These are phyloP conservation scores for Alectura lathami DNA, from an alignment of 2,113 vertebrate species.

Conservation along the genomic window DNA sequence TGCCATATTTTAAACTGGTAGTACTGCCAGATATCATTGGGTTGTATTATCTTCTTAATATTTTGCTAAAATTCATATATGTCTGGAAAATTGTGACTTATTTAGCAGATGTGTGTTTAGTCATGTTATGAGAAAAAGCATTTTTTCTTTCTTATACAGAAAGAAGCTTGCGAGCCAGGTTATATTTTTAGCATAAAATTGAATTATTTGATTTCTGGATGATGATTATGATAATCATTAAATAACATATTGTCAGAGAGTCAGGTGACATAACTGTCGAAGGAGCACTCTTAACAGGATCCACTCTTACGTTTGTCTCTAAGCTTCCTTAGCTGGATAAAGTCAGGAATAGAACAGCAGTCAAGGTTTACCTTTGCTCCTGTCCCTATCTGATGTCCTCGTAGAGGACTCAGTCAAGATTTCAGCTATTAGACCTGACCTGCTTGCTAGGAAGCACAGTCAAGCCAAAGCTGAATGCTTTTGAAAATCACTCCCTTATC, in stretches of 20 bases:
- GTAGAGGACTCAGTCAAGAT: background rate
- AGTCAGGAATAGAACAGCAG: background rate
- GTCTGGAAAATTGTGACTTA: background rate
- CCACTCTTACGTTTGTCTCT: background rate
- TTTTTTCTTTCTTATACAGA: background rate
- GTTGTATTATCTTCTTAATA: background rate
- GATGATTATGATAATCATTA: background rate
- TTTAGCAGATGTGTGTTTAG: background rate
- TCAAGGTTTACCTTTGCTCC: background rate
- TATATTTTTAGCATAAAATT: background rate
- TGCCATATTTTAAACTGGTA: background rate
- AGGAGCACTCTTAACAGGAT: background rate
- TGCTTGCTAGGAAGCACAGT: background rate
- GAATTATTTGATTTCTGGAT: background rate
- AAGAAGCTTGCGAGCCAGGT: background rate
- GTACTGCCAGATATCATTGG: background rate
- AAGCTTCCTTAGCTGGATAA: background rate
- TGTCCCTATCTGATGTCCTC: background rate
- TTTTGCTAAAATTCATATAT: background rate
- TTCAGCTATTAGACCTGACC: background rate
- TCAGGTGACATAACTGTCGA: background rate
- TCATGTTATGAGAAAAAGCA: background rate
- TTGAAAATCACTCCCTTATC: slow-evolving; percentile 29
- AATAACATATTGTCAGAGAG: background rate
- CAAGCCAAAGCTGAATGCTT: slow-evolving; percentile 1